phyloP scores from a whole-genome alignment of 2,888 invertebrate species.

The Fabriciana adippe region DNA sequence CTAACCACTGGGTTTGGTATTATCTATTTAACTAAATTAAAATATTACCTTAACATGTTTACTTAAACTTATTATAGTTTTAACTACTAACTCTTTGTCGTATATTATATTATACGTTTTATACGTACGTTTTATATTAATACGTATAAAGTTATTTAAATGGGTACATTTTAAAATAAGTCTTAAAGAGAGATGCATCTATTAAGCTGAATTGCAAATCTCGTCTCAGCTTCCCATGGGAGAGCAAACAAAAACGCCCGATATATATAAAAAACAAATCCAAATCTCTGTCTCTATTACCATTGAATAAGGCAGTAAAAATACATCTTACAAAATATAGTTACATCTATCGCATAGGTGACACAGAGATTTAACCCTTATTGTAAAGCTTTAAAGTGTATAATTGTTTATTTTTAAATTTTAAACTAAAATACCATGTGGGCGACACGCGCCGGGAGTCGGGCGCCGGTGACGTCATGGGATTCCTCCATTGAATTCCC shows the following conservation, averaged over 20 bases:
- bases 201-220: conserved; percentile 5
- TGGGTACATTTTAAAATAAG: not conserved
- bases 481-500: conserved; percentile 54
- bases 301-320: conserved; percentile 18
- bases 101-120: too few relatives aligned
- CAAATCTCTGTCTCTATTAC: conserved; percentile 15
- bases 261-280: conserved; percentile 9
- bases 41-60: too few relatives aligned
- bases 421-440: conserved; percentile 52
- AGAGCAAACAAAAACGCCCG: conserved; percentile 5
- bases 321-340: conserved; percentile 4
- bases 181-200: not conserved
- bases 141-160: not conserved
- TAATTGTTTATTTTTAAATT: conserved; percentile 21
- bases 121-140: not conserved
- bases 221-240: not conserved
- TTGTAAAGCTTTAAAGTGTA: conserved; percentile 6
- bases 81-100: too few relatives aligned
- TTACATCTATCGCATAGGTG: not conserved
- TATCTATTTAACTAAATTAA: too few relatives aligned
- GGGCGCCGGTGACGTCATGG: conserved; percentile 71
- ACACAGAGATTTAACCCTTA: not conserved
- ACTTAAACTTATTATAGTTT: too few relatives aligned
- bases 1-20: too few relatives aligned
- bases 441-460: conserved; percentile 52